Percentiles rank a stretch among this genome's conserved stretches.
These are phyloP conservation scores for Mirza zaza DNA, from an alignment of 2,113 vertebrate species.

Conservation along the genomic window DNA sequence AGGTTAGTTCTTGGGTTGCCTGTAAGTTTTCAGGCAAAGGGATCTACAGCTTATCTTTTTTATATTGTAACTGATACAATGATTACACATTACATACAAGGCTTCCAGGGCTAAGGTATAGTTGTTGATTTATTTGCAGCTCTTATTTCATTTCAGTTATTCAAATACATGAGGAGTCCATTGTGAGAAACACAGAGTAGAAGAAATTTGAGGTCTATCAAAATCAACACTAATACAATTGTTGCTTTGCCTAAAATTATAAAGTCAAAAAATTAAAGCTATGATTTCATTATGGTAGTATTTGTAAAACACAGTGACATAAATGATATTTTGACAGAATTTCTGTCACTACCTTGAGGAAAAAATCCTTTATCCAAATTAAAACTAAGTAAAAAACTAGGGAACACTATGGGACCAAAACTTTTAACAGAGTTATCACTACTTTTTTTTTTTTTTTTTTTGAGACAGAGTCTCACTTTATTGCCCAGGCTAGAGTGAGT, in stretches of 20 bases:
- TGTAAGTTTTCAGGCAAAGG: background rate
- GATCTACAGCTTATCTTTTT: background rate
- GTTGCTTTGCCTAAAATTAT: slow-evolving; percentile 28
- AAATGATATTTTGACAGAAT: slow-evolving; percentile 29
- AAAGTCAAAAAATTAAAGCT: background rate
- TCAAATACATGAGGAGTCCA: background rate
- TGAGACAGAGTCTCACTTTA: too few species aligned
- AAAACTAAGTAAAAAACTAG: slow-evolving; percentile 29
- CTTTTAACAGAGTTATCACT: background rate
- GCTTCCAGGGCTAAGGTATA: background rate
- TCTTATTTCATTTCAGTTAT: background rate
- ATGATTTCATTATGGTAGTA: background rate
- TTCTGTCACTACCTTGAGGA: background rate
- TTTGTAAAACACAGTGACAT: slow-evolving; percentile 22
- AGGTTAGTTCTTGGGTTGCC: slow-evolving; percentile 5
- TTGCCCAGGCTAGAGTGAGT: too few species aligned
- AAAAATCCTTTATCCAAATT: slow-evolving; percentile 3
- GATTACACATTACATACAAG: background rate
- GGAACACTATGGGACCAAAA: background rate
- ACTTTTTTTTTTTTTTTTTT: too few species aligned
- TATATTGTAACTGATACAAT: background rate
- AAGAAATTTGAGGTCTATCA: slow-evolving; percentile 14
- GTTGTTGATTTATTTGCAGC: background rate
- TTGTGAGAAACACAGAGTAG: background rate
- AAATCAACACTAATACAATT: background rate